These are phyloP conservation scores for Dermochelys coriacea DNA, from an alignment of 2,797 vertebrate genomes.

Conservation along the genomic window DNA sequence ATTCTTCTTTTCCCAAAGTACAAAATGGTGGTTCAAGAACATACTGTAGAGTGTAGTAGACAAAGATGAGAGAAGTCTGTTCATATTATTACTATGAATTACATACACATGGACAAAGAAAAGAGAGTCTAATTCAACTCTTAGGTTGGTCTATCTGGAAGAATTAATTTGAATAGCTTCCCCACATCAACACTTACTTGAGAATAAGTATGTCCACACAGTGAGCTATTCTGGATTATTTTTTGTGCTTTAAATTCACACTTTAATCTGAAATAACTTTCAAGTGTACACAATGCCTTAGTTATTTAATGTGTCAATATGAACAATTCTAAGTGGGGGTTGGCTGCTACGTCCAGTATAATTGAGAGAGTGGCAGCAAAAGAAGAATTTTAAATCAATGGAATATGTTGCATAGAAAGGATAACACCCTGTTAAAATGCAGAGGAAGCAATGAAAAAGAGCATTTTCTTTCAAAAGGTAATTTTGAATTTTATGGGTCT, in stretches of 20 bases:
- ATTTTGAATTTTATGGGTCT: background rate
- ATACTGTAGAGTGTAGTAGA: background rate
- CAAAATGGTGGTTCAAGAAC: background rate
- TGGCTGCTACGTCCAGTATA: background rate
- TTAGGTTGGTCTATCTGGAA: background rate
- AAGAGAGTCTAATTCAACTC: background rate
- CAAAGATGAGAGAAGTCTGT: background rate
- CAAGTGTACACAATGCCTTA: too few relatives aligned
- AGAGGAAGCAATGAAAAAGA: background rate
- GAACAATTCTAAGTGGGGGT: background rate
- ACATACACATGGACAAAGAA: background rate
- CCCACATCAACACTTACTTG: background rate
- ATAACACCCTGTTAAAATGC: background rate
- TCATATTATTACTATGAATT: background rate
- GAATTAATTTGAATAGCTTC: background rate
- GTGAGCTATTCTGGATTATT: background rate
- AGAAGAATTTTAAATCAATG: background rate
- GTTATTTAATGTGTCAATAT: background rate
- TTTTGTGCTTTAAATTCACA: background rate
- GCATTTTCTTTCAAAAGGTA: background rate
- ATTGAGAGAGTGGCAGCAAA: background rate
- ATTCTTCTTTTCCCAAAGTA: background rate
- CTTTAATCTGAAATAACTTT: background rate
- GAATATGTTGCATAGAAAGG: background rate
- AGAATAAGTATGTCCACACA: background rate